A percentile compares a stretch with the other conserved stretches of the same genome.
These are phyloP conservation scores for Herpailurus yagouaroundi DNA, from an alignment of 2,113 vertebrate genomes.

Conservation along the genomic window DNA sequence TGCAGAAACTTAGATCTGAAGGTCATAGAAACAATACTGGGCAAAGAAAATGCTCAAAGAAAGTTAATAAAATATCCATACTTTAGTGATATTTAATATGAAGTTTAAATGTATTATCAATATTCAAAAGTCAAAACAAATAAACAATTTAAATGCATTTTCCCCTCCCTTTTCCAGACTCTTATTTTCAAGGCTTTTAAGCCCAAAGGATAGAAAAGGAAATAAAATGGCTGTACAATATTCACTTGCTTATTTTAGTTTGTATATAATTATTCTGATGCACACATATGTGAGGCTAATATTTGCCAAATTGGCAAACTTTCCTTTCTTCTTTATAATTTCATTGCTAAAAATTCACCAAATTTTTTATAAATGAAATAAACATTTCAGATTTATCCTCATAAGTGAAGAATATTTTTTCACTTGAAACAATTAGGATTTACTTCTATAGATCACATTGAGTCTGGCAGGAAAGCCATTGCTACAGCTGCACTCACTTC, in stretches of 20 bases:
- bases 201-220: not conserved
- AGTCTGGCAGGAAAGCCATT: constrained; percentile 23
- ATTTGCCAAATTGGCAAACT: not conserved
- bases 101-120: not conserved
- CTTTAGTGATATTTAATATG: not conserved
- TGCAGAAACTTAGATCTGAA: not conserved
- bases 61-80: not conserved
- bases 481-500: constrained; percentile 55
- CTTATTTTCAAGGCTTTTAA: not conserved
- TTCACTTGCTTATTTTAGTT: not conserved
- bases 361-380: constrained; percentile 40
- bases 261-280: not conserved
- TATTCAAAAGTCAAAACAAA: constrained; percentile 32
- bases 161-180: not conserved
- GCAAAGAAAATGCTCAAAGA: not conserved
- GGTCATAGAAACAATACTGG: not conserved
- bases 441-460: not conserved
- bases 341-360: not conserved
- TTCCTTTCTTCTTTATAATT: not conserved
- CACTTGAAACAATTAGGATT: constrained; percentile 8
- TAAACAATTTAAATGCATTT: not conserved
- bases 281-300: not conserved
- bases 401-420: not conserved
- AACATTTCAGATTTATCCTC: not conserved
- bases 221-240: not conserved